phyloP scores from a whole-genome alignment of 2,888 invertebrate genomes.

The Stenichneumon culpator region DNA sequence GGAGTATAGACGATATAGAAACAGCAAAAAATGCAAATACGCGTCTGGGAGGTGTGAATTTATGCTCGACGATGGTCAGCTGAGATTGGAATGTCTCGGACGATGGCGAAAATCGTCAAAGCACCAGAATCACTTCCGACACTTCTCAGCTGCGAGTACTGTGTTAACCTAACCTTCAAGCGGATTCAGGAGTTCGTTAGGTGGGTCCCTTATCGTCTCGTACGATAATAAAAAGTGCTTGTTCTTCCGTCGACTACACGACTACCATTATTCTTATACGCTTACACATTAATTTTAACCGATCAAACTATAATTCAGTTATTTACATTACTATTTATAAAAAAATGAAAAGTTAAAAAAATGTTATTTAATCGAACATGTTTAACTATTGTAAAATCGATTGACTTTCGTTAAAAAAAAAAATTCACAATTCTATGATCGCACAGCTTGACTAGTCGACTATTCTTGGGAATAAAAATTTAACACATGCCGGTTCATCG shows the following conservation, averaged over 20 bases:
- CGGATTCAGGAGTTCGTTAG: slow-evolving; percentile 83
- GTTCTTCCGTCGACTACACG: neutral
- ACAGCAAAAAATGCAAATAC: slow-evolving; percentile 7
- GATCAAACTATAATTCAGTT: neutral
- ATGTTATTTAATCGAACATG: neutral
- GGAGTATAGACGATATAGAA: neutral
- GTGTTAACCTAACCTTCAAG: slow-evolving; percentile 83
- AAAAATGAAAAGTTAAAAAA: neutral
- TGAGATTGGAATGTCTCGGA: slow-evolving; percentile 68
- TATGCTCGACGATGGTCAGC: slow-evolving; percentile 71
- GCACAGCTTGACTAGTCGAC: neutral
- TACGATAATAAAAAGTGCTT: neutral
- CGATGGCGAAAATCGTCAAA: slow-evolving; percentile 82
- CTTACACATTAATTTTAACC: neutral
- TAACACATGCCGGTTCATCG: neutral
- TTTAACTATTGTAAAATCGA: neutral
- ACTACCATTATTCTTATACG: neutral
- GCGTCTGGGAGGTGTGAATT: neutral
- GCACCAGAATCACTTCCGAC: slow-evolving; percentile 75
- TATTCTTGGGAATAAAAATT: neutral
- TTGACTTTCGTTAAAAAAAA: neutral
- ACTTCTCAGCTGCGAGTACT: slow-evolving; percentile 81
- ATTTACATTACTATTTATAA: neutral
- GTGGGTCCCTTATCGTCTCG: slow-evolving; percentile 74
- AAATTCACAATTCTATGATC: neutral